These are phyloP conservation scores for Cebus imitator DNA, from an alignment of 2,113 vertebrate species.

Conservation along the genomic window DNA sequence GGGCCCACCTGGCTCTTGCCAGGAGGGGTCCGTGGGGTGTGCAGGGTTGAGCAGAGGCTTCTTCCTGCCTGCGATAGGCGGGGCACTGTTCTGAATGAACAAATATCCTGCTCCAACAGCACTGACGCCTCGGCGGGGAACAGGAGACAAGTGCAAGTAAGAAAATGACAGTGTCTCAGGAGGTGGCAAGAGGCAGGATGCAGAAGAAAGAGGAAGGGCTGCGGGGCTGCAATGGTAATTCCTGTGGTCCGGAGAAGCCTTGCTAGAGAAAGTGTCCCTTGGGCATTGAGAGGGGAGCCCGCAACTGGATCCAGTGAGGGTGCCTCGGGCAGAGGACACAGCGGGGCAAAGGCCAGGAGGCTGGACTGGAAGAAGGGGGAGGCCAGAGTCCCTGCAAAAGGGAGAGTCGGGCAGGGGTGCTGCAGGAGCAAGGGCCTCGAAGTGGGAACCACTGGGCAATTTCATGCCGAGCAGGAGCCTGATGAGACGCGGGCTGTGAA, in stretches of 20 bases:
- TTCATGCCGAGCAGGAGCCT: neutral
- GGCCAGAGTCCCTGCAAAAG: neutral
- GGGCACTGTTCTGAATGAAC: rapidly evolving
- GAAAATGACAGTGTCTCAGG: neutral
- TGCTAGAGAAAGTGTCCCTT: neutral
- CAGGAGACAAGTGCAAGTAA: neutral
- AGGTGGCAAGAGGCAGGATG: neutral
- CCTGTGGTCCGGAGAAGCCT: neutral
- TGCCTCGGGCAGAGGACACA: neutral
- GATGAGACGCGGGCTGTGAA: rapidly evolving
- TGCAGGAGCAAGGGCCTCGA: neutral
- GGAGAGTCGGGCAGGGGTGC: neutral
- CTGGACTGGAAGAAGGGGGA: neutral
- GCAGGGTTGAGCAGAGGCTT: rapidly evolving
- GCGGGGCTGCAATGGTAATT: rapidly evolving
- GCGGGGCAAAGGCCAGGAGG: rapidly evolving
- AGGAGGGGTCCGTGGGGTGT: rapidly evolving
- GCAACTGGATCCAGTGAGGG: neutral
- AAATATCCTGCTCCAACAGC: rapidly evolving
- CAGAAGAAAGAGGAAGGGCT: neutral
- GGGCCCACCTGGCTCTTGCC: neutral
- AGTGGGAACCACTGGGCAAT: rapidly evolving
- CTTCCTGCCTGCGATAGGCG: rapidly evolving
- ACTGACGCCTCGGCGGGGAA: neutral
- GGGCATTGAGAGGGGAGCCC: neutral